Evolutionary conservation across 2,797 vertebrate species (phyloP), one percentile per base, ranked within the genome.

Genomic region (Mormyrus proboscirostris): DNA sequence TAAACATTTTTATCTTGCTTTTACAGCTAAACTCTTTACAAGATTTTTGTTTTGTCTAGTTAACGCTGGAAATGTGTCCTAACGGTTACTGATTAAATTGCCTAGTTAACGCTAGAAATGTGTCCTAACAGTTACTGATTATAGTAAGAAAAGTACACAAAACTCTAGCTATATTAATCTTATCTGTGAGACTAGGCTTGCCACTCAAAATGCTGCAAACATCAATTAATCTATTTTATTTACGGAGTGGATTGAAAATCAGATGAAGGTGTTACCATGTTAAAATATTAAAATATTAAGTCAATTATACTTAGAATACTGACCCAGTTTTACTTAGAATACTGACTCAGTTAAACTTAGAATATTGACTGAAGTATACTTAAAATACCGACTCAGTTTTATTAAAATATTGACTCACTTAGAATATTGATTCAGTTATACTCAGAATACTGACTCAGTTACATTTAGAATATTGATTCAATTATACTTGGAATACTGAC

Each of bases 21-120:
- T 79, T 79, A 44, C 73, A 16, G 33, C 73, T 79, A 19, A 44
- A 38, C 38, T 79, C 73, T 79, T 79, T 44, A 79, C 33, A 79
- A 3, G 38, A 44, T 38, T 73, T 87, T 86, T 89, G 51, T 90
- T 93, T 91, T 90, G 90, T 91, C 83, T 86, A 44, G n/a, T 89
- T 62, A 50, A 76, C 8, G 51, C 44, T 86, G 57, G 49, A 4
- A 69, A 57, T 2, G 51, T 41, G 33, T 19, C 53, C 25, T 38
- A 19, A 55, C 29, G 59, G 82, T 85, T 79, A 79, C 19, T 51
- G 44, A 85, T 49, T 51, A 25, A 33, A 33, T 33, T 33, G 29
- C 29, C 29, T 33, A 33, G 16, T 89, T 76, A 55, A 65, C 19
- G 47, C 51, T 85, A 69, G 25, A 2, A 59, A 50, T 2, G 44